Base-by-base conservation (phyloP, 2,888 invertebrate genomes). In the Tenthredo scrophulariae region DNA sequence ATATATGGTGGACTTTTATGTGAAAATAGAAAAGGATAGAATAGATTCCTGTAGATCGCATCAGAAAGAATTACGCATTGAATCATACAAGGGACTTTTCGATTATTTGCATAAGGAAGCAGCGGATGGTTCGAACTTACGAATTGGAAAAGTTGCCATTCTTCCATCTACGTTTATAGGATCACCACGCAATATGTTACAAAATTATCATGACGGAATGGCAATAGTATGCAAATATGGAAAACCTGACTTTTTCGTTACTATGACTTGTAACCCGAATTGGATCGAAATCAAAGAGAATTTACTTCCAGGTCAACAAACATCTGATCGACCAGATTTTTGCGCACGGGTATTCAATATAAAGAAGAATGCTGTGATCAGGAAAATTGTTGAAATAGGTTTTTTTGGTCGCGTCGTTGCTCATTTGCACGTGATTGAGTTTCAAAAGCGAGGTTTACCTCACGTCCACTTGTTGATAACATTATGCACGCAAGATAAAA, bases 371-470 rank as follows among this genome's bases (percentile, higher is more conserved):
- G 85, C 80, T 43, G 84, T 86, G 3, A 70, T 86, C 10, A 79
- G 87, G 54, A 79, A 84, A 15, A 87, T 88, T 50, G 54, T 84
- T 10, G 58, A 86, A 75, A 79, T 84, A n/a, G 37, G 37, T 37
- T 84, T 86, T 72, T 87, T 88, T 84, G 87, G 88, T 10, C 77
- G 85, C 70, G 85, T 85, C 13, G 7, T 29, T 33, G 88, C 88
- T 10, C 86, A 84, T 37, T 65, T 87, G 10, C 86, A 86, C 62
- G 85, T 86, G 13, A 87, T 88, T 54, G 88, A 88, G 85, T 87
- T 86, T 77, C 87, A 88, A 84, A 88, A 88, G 83, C 85, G 86
- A 58, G 88, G 88, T 15, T 86, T 88, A 18, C 85, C 87, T n/a
- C 87, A 88, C 70, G 84, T 87, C 54, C 87, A 88, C 77, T n/a